Evolutionary conservation across 2,888 invertebrate genomes (phyloP), one percentile per base, ranked within the genome.

Genomic region (Ariolimax columbianus): DNA sequence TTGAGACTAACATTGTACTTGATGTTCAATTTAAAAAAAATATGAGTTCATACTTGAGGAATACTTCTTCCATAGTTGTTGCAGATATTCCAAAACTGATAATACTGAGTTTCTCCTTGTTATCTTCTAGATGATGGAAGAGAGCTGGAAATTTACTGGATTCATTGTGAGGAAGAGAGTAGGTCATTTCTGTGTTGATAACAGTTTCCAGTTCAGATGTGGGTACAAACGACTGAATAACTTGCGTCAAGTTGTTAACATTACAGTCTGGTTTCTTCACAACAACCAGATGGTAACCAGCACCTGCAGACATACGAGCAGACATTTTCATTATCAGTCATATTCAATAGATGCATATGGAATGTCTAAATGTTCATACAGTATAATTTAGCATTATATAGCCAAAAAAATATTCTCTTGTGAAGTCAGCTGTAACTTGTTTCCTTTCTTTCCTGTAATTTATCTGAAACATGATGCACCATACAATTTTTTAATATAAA

Each of bases 21-120:
- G 47, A 17, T 11, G 17, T 7, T 7, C 47, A 47, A 66, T 33
- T 66, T 11, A 33, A 66, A 6, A 66, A 33, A 66, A 1, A 11
- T 14, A 66, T 33, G 66, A 66, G 30, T 66, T 66, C 90, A 87
- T 87, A 93, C 94, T 92, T 93, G 19, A 94, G 88, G 86, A 94
- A 94, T 9, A 98, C 98, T 94, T 98, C 98, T 94, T 98, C 98
- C 94, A 98, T 95, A 0, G 97, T 97, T 1, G 97, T 97, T 30
- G 97, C 96, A 17, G 97, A 96, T 38, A 97, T 96, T 9, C 98
- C 98, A 93, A 97, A 98, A 91, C 97, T 97, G 87, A 95, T 96
- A 80, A 97, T 96, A 19, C 96, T 96, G 30, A 97, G 95, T 0
- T 93, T 92, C 0, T 94, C 92, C 30, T 89, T 91, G n/a, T 88